phyloP scores from a whole-genome alignment of 2,113 vertebrate genomes.

The Anser brachyrhynchus region DNA sequence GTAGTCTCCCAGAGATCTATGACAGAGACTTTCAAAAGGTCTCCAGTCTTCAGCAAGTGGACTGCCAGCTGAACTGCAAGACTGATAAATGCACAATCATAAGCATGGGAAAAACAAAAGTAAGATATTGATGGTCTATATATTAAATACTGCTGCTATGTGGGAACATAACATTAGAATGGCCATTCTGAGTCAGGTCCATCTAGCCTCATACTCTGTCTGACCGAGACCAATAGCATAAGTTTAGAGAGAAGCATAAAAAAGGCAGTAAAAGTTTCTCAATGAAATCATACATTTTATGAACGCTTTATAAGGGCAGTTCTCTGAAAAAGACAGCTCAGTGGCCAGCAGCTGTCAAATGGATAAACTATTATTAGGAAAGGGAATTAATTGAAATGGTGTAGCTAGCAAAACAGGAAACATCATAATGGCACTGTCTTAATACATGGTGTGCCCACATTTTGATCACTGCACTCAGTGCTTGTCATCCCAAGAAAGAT shows the following conservation, averaged over 20 bases:
- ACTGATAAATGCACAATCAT: background rate
- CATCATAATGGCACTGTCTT: background rate
- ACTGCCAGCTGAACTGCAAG: background rate
- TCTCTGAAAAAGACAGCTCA: background rate
- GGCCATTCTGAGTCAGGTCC: background rate
- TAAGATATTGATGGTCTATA: background rate
- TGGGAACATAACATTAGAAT: background rate
- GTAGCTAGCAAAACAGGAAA: background rate
- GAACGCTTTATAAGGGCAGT: background rate
- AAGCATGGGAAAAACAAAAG: background rate
- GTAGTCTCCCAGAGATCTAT: background rate
- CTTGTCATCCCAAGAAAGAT: background rate
- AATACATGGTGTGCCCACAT: accelerated
- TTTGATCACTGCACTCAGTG: background rate
- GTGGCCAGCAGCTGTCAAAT: background rate
- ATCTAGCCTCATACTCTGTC: background rate
- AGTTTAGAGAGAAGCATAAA: background rate
- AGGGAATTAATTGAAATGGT: background rate
- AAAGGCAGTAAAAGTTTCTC: background rate
- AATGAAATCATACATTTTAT: background rate
- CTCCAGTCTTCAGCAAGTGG: background rate
- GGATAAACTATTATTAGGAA: background rate
- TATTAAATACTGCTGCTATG: background rate
- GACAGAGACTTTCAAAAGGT: background rate
- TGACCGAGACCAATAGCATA: background rate